Base-by-base conservation (phyloP, 2,888 invertebrate genomes). In the Eueremaeus valkanovi region DNA sequence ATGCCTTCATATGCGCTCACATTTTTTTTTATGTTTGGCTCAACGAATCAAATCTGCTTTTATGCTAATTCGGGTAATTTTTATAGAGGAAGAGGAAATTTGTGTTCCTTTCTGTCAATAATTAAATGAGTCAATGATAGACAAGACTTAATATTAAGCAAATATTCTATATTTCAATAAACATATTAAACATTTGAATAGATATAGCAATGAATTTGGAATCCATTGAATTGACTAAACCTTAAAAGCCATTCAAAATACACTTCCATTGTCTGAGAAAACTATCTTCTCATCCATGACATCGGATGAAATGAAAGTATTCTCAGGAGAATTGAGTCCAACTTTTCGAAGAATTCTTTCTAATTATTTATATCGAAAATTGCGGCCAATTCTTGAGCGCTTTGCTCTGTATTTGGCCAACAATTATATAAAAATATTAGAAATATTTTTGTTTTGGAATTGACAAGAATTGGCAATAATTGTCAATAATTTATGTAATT, bases 81-180 rank as follows among this genome's bases (percentile, higher is more conserved):
- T 58, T 58, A 36, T 36, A 36, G 24, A 70, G 70, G 70, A 70
- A 70, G 24, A 45, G 70, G 70, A 70, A 45, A 70, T 61, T 24
- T 18, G 31, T 61, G 29, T n/a, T 8, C 42, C 27, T 40, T 70
- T 6, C 70, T 42, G 42, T 70, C 70, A 70, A 70, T 70, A 70
- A 70, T 70, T 42, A 70, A 70, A 68, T 68, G 68, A 68, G 40
- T 33, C 11, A 63, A 45, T 70, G 45, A 70, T 70, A 70, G 70
- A 70, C 42, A 70, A 27, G 45, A 42, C 27, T 66, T 66, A 66
- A 70, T 45, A 42, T 42, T 24, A 45, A 16, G 16, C 42, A 70
- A 45, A 27, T 27, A 21, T 36, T 70, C 21, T 29, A 21, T 2
- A 13, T 45, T 40, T 66, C 40, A 31, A 40, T 40, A 24, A 40